A percentile compares a stretch with the other conserved stretches of the same genome.
Conservation (phyloP, 2,888 invertebrate genomes). For the Melanchra persicariae region DNA sequence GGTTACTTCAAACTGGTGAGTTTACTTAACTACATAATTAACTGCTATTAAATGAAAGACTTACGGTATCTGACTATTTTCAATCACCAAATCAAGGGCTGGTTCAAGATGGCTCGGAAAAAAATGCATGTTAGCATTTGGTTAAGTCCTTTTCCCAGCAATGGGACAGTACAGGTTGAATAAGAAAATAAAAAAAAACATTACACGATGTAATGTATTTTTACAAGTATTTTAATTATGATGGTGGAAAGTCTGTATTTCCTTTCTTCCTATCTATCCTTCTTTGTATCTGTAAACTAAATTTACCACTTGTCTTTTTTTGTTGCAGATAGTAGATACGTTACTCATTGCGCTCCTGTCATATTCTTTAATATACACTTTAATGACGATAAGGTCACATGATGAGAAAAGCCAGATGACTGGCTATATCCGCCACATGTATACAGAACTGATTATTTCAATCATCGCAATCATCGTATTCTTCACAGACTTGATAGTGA, state of each 20-base stretch:
- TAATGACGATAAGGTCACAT: rapidly evolving
- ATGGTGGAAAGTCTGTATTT: neutral
- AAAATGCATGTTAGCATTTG: no score
- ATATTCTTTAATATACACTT: rapidly evolving
- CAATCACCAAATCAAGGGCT: neutral
- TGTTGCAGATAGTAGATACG: slow-evolving; percentile 5
- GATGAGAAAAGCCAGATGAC: no score
- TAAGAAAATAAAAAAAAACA: no score
- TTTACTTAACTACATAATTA: neutral
- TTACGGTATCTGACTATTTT: neutral
- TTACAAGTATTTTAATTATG: neutral
- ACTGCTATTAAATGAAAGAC: no score
- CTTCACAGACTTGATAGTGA: slow-evolving; percentile 12
- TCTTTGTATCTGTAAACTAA: neutral
- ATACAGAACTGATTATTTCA: neutral
- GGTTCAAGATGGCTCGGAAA: no score
- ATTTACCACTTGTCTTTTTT: neutral
- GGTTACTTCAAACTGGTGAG: slow-evolving; percentile 64
- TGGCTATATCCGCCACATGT: rapidly evolving
- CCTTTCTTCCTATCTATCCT: neutral
- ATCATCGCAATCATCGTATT: neutral
- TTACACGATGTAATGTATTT: neutral
- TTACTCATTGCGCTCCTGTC: neutral
- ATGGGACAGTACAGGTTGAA: no score
- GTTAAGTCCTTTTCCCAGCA: no score